These are phyloP conservation scores for Corythucha ciliata DNA, from an alignment of 2,888 invertebrate genomes.

Conservation along the genomic window DNA sequence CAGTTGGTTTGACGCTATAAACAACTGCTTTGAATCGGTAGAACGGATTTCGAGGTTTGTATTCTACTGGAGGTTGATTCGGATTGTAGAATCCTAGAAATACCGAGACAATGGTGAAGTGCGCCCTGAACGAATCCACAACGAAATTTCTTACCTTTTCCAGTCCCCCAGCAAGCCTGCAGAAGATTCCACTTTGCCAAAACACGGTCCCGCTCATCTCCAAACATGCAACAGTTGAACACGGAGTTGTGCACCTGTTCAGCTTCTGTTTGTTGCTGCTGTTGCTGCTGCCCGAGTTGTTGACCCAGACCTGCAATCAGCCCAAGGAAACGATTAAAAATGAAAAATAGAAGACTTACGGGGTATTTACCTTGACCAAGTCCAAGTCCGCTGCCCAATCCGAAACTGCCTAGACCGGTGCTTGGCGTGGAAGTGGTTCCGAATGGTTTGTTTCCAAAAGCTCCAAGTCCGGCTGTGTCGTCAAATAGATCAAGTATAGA, in stretches of 20 bases:
- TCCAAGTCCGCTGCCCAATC: constrained; percentile 18
- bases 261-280: constrained; percentile 50
- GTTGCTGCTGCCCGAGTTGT: constrained; percentile 39
- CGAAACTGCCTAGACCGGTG: constrained; percentile 21
- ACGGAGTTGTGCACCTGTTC: constrained; percentile 66
- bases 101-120: background rate
- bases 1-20: constrained; percentile 76
- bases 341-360: constrained; percentile 5
- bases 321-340: background rate
- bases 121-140: background rate
- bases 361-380: constrained; percentile 7
- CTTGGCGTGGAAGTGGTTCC: constrained; percentile 19
- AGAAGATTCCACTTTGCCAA: constrained; percentile 91
- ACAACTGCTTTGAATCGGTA: constrained; percentile 92
- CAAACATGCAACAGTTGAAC: constrained; percentile 72
- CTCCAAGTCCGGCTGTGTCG: constrained; percentile 41
- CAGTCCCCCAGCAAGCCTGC: constrained; percentile 81
- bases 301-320: constrained; percentile 33
- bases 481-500: no score
- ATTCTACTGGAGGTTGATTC: constrained; percentile 66
- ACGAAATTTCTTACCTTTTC: constrained; percentile 46
- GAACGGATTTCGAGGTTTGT: constrained; percentile 80
- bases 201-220: constrained; percentile 89
- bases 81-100: constrained; percentile 60
- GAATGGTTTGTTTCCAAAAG: constrained; percentile 42